A percentile compares a stretch with the other conserved stretches of the same genome.
These are phyloP conservation scores for Drosophila recens DNA, from an alignment of 2,888 invertebrate genomes.

Conservation along the genomic window DNA sequence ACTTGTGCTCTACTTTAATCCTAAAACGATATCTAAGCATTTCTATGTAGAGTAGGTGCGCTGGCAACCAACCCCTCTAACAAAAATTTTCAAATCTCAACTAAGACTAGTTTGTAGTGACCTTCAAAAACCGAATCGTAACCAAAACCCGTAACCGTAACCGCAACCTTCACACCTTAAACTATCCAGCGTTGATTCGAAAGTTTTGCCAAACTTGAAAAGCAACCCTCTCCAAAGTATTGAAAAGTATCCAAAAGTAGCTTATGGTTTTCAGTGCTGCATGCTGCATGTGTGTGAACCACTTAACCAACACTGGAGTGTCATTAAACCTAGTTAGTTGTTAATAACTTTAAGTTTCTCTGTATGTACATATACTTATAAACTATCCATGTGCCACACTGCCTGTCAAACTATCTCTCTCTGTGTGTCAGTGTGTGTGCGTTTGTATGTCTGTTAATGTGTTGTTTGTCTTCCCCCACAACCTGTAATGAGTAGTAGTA, in stretches of 20 bases:
- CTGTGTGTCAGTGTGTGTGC: conserved; percentile 16
- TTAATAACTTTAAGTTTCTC: conserved; percentile 29
- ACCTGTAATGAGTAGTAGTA: conserved; percentile 21
- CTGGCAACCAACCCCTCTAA: conserved; percentile 19
- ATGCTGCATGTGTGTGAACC: conserved; percentile 24
- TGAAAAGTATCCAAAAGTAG: conserved; percentile 31
- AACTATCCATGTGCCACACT: conserved; percentile 2
- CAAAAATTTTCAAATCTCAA: conserved; percentile 2
- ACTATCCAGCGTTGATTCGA: conserved; percentile 52
- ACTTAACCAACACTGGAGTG: conserved; percentile 24
- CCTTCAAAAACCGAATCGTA: conserved; percentile 20
- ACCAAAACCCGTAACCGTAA: conserved; percentile 35
- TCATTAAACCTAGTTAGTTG: conserved; percentile 23
- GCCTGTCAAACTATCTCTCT: conserved; percentile 7
- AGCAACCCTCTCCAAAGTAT: conserved; percentile 29
- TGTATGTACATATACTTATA: conserved; percentile 2
- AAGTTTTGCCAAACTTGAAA: conserved; percentile 21
- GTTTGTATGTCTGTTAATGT: conserved; percentile 9
- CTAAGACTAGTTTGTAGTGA: conserved; percentile 24
- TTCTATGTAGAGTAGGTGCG: conserved; percentile 27
- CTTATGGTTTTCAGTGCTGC: conserved; percentile 25
- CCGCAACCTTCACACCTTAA: conserved; percentile 21
- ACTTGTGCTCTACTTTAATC: conserved; percentile 43
- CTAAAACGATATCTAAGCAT: conserved; percentile 19
- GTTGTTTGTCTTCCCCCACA: conserved; percentile 4